phyloP scores from a whole-genome alignment of 2,888 invertebrate species.

The Drosophila rellima region DNA sequence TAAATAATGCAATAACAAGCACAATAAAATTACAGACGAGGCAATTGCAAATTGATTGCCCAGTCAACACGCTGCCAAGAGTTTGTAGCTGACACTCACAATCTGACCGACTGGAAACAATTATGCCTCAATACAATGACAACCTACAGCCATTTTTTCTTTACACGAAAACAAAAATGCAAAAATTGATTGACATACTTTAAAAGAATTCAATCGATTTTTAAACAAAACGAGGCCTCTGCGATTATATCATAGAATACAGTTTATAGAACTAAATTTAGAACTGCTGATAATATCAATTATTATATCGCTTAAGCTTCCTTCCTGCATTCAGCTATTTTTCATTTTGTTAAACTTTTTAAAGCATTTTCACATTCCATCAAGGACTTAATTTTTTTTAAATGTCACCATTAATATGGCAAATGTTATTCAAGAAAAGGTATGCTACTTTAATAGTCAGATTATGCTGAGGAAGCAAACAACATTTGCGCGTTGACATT shows the following conservation, averaged over 20 bases:
- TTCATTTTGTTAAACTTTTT: background rate
- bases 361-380: conserved; percentile 19
- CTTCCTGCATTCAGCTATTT: background rate
- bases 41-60: conserved; percentile 48
- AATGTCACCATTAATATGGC: conserved; percentile 43
- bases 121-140: conserved; percentile 28
- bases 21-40: conserved; percentile 39
- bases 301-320: background rate
- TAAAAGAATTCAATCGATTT: conserved; percentile 7
- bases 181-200: conserved; percentile 5
- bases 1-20: conserved; percentile 60
- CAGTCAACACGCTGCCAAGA: conserved; percentile 12
- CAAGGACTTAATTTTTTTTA: conserved; percentile 34
- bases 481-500: conserved; percentile 65
- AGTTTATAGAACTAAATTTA: background rate
- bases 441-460: conserved; percentile 23
- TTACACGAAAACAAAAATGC: background rate
- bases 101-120: conserved; percentile 53
- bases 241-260: background rate
- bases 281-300: background rate
- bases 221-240: background rate
- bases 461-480: conserved; percentile 29
- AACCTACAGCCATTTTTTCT: background rate
- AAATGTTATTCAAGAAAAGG: conserved; percentile 37
- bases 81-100: conserved; percentile 43